Evolutionary conservation across 2,797 vertebrate genomes (phyloP).

Genomic region (Hippoglossus hippoglossus): DNA sequence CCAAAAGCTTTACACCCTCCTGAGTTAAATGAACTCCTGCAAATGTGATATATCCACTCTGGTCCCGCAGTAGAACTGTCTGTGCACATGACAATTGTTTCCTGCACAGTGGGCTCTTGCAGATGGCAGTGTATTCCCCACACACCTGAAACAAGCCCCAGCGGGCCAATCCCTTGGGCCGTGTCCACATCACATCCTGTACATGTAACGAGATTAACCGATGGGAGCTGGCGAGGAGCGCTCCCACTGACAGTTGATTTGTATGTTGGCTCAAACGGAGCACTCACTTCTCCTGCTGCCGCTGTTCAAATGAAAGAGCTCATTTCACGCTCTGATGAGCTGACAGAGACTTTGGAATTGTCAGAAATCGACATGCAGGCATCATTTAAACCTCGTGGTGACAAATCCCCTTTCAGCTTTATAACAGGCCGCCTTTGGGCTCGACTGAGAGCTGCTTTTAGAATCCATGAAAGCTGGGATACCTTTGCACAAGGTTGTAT

Average conservation of each 20-base stretch:
- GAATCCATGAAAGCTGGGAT: conserved; percentile 28
- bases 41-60: background rate
- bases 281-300: conserved; percentile 34
- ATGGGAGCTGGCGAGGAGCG: conserved; percentile 14
- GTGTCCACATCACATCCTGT: conserved; percentile 24
- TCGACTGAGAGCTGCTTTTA: background rate
- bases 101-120: background rate
- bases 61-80: too few species aligned
- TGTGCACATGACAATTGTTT: background rate
- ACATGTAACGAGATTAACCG: conserved; percentile 50
- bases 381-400: conserved; percentile 55
- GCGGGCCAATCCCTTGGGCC: background rate
- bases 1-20: background rate
- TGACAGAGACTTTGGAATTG: conserved; percentile 61
- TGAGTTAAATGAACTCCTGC: background rate
- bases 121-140: conserved; percentile 9
- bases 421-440: conserved; percentile 14
- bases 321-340: conserved; percentile 79
- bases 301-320: conserved; percentile 79
- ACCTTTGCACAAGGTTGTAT: conserved; percentile 11
- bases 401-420: conserved; percentile 39
- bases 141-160: conserved; percentile 9
- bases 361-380: conserved; percentile 50
- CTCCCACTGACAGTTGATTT: conserved; percentile 68
- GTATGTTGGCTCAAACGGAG: conserved; percentile 58